These are phyloP conservation scores for Manduca sexta DNA, from an alignment of 1,140 invertebrate genomes.

Conservation along the genomic window DNA sequence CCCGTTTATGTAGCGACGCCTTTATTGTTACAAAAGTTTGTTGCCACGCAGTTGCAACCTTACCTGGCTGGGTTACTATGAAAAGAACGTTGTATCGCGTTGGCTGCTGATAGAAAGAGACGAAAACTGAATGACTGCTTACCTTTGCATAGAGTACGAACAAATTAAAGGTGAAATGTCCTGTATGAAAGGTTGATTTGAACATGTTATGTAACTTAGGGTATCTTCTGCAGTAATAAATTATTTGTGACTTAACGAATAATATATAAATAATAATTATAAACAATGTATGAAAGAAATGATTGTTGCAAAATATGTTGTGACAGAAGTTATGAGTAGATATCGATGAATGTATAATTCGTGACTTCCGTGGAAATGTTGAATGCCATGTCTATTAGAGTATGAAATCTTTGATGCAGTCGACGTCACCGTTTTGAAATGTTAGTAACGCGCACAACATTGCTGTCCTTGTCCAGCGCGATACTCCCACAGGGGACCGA, in stretches of 20 bases:
- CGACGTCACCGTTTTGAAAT: constrained; percentile 52
- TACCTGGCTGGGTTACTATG: constrained; percentile 18
- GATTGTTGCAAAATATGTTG: too few relatives aligned
- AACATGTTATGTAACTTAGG: too few relatives aligned
- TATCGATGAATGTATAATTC: too few relatives aligned
- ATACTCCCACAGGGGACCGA: constrained; percentile 45
- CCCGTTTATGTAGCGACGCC: constrained; percentile 20
- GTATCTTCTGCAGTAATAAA: too few relatives aligned
- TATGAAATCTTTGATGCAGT: neutral
- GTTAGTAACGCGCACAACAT: constrained; percentile 30
- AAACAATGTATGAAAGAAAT: too few relatives aligned
- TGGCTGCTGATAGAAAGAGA: constrained; percentile 47
- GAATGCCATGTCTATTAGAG: too few relatives aligned
- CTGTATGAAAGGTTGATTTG: too few relatives aligned
- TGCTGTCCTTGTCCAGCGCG: constrained; percentile 35
- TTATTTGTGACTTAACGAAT: too few relatives aligned
- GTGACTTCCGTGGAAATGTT: too few relatives aligned
- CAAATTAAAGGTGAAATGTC: neutral
- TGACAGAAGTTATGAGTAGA: too few relatives aligned
- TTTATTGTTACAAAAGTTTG: neutral
- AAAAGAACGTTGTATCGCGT: constrained; percentile 50
- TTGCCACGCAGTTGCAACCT: constrained; percentile 2
- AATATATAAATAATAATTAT: too few relatives aligned
- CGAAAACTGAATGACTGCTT: constrained; percentile 39
- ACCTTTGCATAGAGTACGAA: constrained; percentile 24